Evolutionary conservation across 2,888 invertebrate species (phyloP).

Genomic region (Ectemnius continuus): DNA sequence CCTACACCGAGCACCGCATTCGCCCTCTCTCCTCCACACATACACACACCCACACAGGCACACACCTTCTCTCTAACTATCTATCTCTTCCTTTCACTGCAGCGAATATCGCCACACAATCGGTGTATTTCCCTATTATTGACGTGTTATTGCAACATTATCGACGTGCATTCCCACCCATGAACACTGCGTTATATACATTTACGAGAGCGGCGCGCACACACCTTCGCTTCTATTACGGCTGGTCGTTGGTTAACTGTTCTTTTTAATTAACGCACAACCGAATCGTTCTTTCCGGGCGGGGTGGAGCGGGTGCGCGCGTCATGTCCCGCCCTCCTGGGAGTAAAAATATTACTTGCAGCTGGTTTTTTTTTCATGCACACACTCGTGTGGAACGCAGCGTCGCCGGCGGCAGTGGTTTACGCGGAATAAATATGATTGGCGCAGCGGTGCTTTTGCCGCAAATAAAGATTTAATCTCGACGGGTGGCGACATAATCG

Average conservation of each 20-base stretch:
- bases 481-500: no score
- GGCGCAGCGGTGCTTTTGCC: no score
- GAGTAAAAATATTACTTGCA: neutral
- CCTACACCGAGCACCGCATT: neutral
- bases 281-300: neutral
- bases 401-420: no score
- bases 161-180: neutral
- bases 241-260: neutral
- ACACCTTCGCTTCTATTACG: neutral
- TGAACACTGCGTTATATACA: no score
- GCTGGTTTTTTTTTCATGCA: no score
- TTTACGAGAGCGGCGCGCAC: neutral
- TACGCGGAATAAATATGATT: no score
- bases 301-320: neutral
- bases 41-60: no score
- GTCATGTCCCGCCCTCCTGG: neutral
- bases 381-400: no score
- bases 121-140: conserved; percentile 1
- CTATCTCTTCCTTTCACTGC: no score
- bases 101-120: neutral
- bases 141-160: conserved; percentile 9
- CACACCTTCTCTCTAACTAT: no score
- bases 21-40: no score
- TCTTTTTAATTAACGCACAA: conserved; percentile 4
- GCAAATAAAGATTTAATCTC: no score